Conservation (phyloP, 2,797 vertebrate species). For the Sylvia borin region DNA sequence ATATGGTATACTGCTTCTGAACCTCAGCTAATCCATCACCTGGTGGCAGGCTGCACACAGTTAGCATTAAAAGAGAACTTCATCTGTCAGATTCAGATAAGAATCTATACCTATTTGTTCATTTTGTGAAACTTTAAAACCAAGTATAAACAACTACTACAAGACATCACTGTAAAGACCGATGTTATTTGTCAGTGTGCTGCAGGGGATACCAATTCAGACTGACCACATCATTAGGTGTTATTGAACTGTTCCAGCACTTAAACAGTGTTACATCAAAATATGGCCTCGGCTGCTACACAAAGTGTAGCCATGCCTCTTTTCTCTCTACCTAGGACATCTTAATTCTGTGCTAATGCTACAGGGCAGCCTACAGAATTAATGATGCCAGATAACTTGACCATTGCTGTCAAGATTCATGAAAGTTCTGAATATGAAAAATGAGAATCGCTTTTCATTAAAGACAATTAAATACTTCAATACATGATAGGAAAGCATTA, state of each 20-base stretch:
- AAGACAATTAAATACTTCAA: not conserved
- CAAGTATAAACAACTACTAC: not conserved
- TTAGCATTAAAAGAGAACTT: slow-evolving; percentile 51
- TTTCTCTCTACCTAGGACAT: not conserved
- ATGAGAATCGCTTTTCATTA: not conserved
- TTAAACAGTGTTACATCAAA: not conserved
- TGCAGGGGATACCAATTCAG: not conserved
- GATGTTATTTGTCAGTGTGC: slow-evolving; percentile 14
- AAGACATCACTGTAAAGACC: not conserved
- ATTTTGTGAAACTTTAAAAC: slow-evolving; percentile 23
- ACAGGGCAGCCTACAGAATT: not conserved
- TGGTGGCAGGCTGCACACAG: slow-evolving; percentile 46
- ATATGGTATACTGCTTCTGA: slow-evolving; percentile 25
- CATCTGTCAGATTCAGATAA: slow-evolving; percentile 54
- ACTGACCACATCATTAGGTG: not conserved
- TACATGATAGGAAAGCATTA: not conserved
- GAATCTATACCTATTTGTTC: slow-evolving; percentile 27
- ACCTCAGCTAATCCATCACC: slow-evolving; percentile 58
- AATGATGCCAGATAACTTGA: not conserved
- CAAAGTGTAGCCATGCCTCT: not conserved
- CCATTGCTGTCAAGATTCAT: not conserved
- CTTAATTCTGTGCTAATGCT: not conserved
- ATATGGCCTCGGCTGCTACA: not conserved
- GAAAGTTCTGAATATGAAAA: not conserved
- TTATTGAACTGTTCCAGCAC: slow-evolving; percentile 7